A percentile compares a stretch with the other conserved stretches of the same genome.
These are phyloP conservation scores for Meteorus sp. DNA, from an alignment of 1,140 invertebrate genomes.

Conservation along the genomic window DNA sequence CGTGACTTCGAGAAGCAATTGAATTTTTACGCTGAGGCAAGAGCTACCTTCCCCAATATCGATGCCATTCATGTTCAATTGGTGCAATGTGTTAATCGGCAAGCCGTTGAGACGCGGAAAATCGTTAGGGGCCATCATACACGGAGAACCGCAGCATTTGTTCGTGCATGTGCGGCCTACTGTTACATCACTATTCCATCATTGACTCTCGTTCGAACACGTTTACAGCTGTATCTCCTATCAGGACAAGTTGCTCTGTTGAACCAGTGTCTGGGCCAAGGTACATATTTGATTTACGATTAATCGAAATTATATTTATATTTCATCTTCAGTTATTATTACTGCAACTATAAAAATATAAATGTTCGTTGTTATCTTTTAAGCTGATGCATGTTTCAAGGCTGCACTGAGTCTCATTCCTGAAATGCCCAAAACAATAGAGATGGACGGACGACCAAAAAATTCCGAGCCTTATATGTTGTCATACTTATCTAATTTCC, in stretches of 20 bases:
- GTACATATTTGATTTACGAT: conserved; percentile 54
- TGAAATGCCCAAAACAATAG: conserved; percentile 75
- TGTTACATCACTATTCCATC: conserved; percentile 96
- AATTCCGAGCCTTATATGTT: conserved; percentile 73
- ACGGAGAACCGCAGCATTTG: conserved; percentile 80
- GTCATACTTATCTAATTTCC: conserved; percentile 74
- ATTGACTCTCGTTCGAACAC: conserved; percentile 72
- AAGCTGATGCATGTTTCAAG: conserved; percentile 93
- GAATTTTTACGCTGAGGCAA: conserved; percentile 89
- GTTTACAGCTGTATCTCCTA: conserved; percentile 83
- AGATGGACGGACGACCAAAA: conserved; percentile 74
- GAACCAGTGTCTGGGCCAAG: conserved; percentile 91
- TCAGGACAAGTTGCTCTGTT: conserved; percentile 86
- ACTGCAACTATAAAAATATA: no score
- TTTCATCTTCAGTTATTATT: no score
- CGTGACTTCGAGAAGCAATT: conserved; percentile 88
- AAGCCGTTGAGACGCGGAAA: conserved; percentile 73
- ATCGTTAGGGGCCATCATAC: conserved; percentile 79
- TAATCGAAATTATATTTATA: no score
- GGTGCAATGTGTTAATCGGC: conserved; percentile 82
- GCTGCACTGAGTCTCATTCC: conserved; percentile 78
- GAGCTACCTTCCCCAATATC: conserved; percentile 86
- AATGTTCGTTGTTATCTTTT: no score
- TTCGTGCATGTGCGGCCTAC: conserved; percentile 93
- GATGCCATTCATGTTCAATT: conserved; percentile 83